Base-by-base conservation (phyloP, 64 coral and sea anemone species). In the Catalaphyllia jardinei region DNA sequence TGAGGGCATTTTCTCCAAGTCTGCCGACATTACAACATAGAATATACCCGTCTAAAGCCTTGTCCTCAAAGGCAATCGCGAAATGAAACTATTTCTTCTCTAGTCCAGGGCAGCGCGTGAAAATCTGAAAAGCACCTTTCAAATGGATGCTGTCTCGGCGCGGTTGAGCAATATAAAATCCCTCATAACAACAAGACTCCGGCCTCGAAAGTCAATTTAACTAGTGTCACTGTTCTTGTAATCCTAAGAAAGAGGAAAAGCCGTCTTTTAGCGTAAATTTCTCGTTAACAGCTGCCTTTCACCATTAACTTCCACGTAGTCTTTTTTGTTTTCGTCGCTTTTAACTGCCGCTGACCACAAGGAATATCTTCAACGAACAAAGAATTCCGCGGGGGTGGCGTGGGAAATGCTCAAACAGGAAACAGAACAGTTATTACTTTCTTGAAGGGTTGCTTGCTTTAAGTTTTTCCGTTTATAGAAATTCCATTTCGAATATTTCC, bases 1-100 rank as follows among this genome's bases (percentile, higher is more conserved):
- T 31, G 76, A 59, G 46, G 73, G 73, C 82, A 76, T 83, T 28
- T 84, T 79, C 9, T 92, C 87, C 75, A 92, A 38, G 16, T 79
- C 90, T 60, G 73, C 64, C 79, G 90, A 86, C 90, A 92, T 92
- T 15, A 78, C 75, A 29, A 60, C 71, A 88, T 60, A 88, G 31
- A 76, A 74, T n/a, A 76, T 52, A 49, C 50, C 31, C 54, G 12
- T 74, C 27, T 61, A 31, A 28, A 74, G 52, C 49, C 49, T 72
- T 52, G 31, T 52, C 18, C 4, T 76, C 86, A 28, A 63, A 74
- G 20, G 31, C 51, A 55, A 55, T 60, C 59, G 51, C 20, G 1
- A 75, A 61, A 76, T 77, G 33, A 88, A 77, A 76, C 74, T 62
- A 87, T 71, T 71, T 85, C 20, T 7, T 28, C 62, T 39, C 24